phyloP scores from a whole-genome alignment of 2,797 vertebrate species.

The Pangasius macronema region DNA sequence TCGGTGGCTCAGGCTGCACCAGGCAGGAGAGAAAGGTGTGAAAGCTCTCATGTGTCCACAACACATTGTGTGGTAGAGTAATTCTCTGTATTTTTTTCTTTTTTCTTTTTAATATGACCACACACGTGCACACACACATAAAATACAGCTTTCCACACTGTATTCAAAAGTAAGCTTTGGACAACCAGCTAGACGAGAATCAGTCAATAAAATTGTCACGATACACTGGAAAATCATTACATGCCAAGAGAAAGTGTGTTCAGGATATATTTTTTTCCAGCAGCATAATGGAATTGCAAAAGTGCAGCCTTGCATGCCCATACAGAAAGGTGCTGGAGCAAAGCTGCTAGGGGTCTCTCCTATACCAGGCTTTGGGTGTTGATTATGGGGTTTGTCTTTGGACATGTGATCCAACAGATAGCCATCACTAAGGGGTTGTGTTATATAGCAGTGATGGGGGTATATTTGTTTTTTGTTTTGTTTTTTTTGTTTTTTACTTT shows the following conservation, averaged over 20 bases:
- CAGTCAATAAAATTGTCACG: conserved; percentile 76
- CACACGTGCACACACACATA: conserved; percentile 61
- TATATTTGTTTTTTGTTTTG: conserved; percentile 2
- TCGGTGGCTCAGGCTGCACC: conserved; percentile 69
- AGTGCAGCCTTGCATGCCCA: conserved; percentile 79
- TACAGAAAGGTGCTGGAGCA: conserved; percentile 75
- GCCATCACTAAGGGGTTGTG: conserved; percentile 53
- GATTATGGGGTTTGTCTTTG: conserved; percentile 73
- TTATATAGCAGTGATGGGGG: conserved; percentile 27
- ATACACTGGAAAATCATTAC: conserved; percentile 80
- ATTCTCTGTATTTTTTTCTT: conserved; percentile 71
- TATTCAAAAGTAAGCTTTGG: conserved; percentile 80
- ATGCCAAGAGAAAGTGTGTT: conserved; percentile 77
- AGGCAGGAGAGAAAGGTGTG: conserved; percentile 72
- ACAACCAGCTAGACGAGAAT: conserved; percentile 83
- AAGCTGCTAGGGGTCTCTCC: conserved; percentile 70
- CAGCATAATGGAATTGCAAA: conserved; percentile 82
- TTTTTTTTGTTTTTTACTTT: conserved; percentile 10
- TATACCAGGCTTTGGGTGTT: conserved; percentile 71
- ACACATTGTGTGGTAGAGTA: conserved; percentile 78
- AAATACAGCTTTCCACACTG: conserved; percentile 76
- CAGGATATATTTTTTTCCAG: conserved; percentile 76
- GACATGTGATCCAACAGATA: conserved; percentile 70
- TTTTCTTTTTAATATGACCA: conserved; percentile 12
- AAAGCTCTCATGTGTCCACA: conserved; percentile 78